These are phyloP conservation scores for Polypedilum pembai DNA, from an alignment of 1,140 invertebrate genomes.

Conservation along the genomic window DNA sequence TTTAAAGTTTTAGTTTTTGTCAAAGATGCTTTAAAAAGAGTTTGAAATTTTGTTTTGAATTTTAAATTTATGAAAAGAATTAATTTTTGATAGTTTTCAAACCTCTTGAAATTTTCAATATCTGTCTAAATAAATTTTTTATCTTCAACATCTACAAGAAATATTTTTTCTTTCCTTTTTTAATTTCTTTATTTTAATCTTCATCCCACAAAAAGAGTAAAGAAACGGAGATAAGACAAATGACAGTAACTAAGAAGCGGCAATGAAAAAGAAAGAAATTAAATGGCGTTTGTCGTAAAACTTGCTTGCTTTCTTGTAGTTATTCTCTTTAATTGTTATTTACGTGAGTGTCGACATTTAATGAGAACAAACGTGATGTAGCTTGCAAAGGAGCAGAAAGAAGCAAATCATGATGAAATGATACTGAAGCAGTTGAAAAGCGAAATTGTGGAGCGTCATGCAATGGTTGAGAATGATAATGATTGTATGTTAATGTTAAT, in stretches of 20 bases:
- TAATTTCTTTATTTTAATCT: too few relatives aligned
- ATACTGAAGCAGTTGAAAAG: not conserved
- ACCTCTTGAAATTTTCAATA: too few relatives aligned
- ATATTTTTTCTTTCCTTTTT: too few relatives aligned
- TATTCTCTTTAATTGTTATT: constrained; percentile 6
- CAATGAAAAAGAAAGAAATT: not conserved
- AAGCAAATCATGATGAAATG: not conserved
- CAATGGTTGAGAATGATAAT: constrained; percentile 11
- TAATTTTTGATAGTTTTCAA: too few relatives aligned
- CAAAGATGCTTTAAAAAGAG: too few relatives aligned
- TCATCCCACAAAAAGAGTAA: not conserved
- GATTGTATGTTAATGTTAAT: constrained; percentile 14
- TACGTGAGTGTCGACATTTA: constrained; percentile 16
- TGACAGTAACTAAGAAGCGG: not conserved
- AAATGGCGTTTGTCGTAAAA: constrained; percentile 3
- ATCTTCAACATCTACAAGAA: too few relatives aligned
- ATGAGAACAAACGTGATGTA: constrained; percentile 11
- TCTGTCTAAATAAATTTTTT: too few relatives aligned
- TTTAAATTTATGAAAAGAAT: too few relatives aligned
- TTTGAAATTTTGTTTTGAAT: too few relatives aligned
- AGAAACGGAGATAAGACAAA: not conserved
- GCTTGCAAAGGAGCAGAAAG: not conserved
- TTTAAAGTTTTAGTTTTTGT: too few relatives aligned
- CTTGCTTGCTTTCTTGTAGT: not conserved
- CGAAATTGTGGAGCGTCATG: not conserved